These are phyloP conservation scores for Brachycybe producta DNA, from an alignment of 2,888 invertebrate genomes.

Conservation along the genomic window DNA sequence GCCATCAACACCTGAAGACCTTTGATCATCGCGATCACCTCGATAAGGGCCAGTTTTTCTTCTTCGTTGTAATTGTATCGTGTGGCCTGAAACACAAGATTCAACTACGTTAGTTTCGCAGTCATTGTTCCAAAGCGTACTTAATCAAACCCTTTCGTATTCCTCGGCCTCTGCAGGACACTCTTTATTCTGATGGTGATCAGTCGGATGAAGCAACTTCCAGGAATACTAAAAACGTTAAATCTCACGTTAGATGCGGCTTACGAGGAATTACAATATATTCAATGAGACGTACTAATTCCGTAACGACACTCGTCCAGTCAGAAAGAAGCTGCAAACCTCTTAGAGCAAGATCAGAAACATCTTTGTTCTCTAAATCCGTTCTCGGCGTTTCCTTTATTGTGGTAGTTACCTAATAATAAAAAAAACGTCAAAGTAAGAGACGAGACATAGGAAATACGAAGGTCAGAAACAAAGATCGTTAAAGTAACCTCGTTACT, in stretches of 20 bases:
- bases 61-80: constrained; percentile 94
- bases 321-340: constrained; percentile 87
- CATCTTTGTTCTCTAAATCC: constrained; percentile 79
- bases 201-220: constrained; percentile 95
- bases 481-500: constrained; percentile 45
- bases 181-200: constrained; percentile 85
- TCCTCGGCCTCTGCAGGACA: constrained; percentile 96
- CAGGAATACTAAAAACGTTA: constrained; percentile 56
- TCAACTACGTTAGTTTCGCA: background rate
- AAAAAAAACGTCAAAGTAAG: constrained; percentile 7
- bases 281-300: constrained; percentile 42
- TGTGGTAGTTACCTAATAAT: constrained; percentile 66
- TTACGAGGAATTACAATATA: background rate
- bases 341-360: constrained; percentile 76
- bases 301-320: constrained; percentile 94
- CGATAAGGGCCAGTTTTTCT: constrained; percentile 94
- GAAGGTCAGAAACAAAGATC: background rate
- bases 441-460: background rate
- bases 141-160: constrained; percentile 74
- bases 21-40: constrained; percentile 98
- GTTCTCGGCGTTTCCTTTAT: constrained; percentile 78
- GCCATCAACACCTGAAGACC: constrained; percentile 93
- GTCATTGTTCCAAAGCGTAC: background rate
- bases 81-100: constrained; percentile 51
- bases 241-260: background rate